A percentile compares a stretch with the other conserved stretches of the same genome.
These are phyloP conservation scores for Dusona sp. DNA, from an alignment of 2,888 invertebrate species.

Conservation along the genomic window DNA sequence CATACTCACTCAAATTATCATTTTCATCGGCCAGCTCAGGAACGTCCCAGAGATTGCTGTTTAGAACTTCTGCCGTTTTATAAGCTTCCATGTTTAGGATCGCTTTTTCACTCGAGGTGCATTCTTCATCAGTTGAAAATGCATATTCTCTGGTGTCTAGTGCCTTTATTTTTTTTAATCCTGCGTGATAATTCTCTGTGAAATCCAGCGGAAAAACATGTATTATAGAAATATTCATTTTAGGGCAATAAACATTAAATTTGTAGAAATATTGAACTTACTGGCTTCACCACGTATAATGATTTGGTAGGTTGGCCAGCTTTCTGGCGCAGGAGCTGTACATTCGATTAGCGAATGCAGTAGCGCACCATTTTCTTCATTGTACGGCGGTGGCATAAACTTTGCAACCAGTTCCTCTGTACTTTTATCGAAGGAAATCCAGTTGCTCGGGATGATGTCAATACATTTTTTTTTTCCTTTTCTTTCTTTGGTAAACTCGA, in stretches of 20 bases:
- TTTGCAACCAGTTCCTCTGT: neutral
- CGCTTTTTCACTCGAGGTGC: neutral
- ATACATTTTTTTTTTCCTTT: neutral
- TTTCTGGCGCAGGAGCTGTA: neutral
- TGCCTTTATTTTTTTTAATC: neutral
- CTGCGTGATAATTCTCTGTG: neutral
- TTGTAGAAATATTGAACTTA: neutral
- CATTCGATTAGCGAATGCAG: neutral
- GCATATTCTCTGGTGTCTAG: neutral
- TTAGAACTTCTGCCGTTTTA: neutral
- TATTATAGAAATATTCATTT: neutral
- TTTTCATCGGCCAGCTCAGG: neutral
- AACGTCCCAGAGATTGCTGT: neutral
- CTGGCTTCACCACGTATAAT: neutral
- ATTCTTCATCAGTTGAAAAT: neutral
- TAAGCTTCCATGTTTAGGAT: neutral
- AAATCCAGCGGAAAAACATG: neutral
- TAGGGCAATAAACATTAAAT: neutral
- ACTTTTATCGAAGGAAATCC: neutral
- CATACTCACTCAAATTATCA: neutral
- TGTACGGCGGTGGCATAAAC: conserved; percentile 3
- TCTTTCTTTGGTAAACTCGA: neutral
- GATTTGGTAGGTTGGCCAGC: neutral
- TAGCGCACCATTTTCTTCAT: neutral
- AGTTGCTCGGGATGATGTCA: neutral